A percentile compares a stretch with the other conserved stretches of the same genome.
phyloP scores from a whole-genome alignment of 2,888 invertebrate species.

The Clepsis dumicolana region DNA sequence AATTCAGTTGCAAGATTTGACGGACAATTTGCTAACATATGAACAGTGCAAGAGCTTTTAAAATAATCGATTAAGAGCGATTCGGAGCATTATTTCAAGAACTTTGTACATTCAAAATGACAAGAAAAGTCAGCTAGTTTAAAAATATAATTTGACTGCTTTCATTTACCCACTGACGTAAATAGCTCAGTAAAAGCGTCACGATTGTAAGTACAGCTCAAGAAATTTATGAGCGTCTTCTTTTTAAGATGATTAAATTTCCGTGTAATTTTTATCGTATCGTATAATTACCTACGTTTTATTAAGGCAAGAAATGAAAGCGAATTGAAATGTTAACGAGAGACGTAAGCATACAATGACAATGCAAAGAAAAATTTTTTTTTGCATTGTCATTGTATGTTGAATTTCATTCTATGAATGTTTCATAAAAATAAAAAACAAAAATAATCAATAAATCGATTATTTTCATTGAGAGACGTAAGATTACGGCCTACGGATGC shows the following conservation, averaged over 20 bases:
- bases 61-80: no score
- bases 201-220: conserved; percentile 8
- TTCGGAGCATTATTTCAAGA: not conserved
- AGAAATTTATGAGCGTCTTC: conserved; percentile 18
- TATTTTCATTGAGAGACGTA: no score
- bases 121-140: not conserved
- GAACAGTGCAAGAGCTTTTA: no score
- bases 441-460: no score
- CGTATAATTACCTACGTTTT: not conserved
- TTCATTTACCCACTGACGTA: conserved; percentile 28
- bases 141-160: conserved; percentile 9
- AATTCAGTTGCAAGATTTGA: no score
- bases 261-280: not conserved
- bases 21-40: no score
- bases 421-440: no score
- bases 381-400: no score
- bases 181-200: conserved; percentile 23
- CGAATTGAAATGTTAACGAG: not conserved
- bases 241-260: conserved; percentile 16
- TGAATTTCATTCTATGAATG: no score
- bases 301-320: not conserved
- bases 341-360: not conserved
- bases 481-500: not conserved
- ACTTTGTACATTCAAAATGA: not conserved
- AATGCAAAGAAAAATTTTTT: no score